Base-by-base conservation (phyloP, 2,113 vertebrate genomes). In the Cyphomyrus discorhynchus region DNA sequence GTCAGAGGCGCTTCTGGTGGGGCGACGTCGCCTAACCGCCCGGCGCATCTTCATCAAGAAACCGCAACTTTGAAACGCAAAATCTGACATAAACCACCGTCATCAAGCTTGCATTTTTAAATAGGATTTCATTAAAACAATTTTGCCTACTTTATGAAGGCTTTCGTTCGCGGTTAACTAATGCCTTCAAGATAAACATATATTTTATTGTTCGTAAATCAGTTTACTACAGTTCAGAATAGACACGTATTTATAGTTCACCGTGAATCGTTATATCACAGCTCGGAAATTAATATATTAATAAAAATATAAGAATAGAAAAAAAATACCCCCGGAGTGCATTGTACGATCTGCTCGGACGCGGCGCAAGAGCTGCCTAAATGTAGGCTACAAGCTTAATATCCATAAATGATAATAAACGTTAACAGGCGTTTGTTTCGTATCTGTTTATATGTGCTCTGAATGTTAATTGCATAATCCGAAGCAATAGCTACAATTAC, bases 401-500 rank as follows among this genome's bases (percentile, higher is more conserved):
- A 47, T 47, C 45, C 21, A 47, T 45, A 84, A 47, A 45, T 45
- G 19, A 46, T 46, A 1, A 24, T 47, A 47, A 47, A 84, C 42
- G 15, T 24, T 24, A 83, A 24, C 21, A 24, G 80, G 80, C 80
- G 39, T 21, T 47, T 83, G 80, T 45, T 21, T 27, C 11, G 10
- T 21, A 66, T 88, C 45, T 77, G 49, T 74, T 88, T 10, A 88
- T 77, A 56, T 88, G 45, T 74, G 11, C 62, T 31, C 17, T 21
- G 42, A 74, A 74, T 88, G 62, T 50, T 49, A 88, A 88, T 74
- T 46, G n/a, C 62, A 66, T n/a, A 88, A 80, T 19, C 74, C 39
- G 87, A 24, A 84, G 39, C 56, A 56, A 27, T 70, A 62, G 42
- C 42, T 74, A 74, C 39, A n/a, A 27, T 31, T 24, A 31, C 45